Evolutionary conservation across 64 coral and sea anemone genomes (phyloP).

Genomic region (Stylophora pistillata): DNA sequence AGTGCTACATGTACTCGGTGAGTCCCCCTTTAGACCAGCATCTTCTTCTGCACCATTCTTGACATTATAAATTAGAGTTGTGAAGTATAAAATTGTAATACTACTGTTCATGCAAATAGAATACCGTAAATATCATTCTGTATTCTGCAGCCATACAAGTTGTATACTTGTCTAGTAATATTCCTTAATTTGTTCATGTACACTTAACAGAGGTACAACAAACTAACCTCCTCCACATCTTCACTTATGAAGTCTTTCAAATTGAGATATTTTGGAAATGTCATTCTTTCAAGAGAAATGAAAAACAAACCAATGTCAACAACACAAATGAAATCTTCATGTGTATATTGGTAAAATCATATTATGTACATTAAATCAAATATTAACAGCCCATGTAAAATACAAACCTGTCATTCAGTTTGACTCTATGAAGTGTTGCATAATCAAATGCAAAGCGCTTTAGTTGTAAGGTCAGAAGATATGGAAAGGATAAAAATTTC

Average conservation of each 20-base stretch:
- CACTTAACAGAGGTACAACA: not conserved
- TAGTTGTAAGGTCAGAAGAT: conserved; percentile 89
- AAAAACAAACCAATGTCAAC: not conserved
- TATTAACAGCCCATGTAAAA: not conserved
- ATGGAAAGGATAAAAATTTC: conserved; percentile 90
- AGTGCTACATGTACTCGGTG: conserved; percentile 44
- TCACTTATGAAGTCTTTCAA: conserved; percentile 73
- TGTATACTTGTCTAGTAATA: too few species aligned
- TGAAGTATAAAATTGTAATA: not conserved
- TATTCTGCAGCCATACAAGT: too few species aligned
- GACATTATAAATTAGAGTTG: not conserved
- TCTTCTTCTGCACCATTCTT: conserved; percentile 78
- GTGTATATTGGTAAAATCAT: too few species aligned
- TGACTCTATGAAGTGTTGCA: conserved; percentile 91
- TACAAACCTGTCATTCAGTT: conserved; percentile 96
- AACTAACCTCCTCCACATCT: conserved; percentile 67
- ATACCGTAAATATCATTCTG: too few species aligned
- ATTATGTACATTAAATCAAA: not conserved
- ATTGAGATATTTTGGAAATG: conserved; percentile 88
- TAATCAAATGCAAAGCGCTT: conserved; percentile 99
- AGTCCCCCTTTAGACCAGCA: conserved; percentile 74
- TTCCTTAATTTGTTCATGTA: not conserved
- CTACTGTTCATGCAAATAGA: not conserved
- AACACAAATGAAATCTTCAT: not conserved
- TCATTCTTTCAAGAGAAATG: conserved; percentile 65